Evolutionary conservation across 2,888 invertebrate genomes (phyloP), one percentile per base, ranked within the genome.

Genomic region (Caenorhabditis auriculariae): DNA sequence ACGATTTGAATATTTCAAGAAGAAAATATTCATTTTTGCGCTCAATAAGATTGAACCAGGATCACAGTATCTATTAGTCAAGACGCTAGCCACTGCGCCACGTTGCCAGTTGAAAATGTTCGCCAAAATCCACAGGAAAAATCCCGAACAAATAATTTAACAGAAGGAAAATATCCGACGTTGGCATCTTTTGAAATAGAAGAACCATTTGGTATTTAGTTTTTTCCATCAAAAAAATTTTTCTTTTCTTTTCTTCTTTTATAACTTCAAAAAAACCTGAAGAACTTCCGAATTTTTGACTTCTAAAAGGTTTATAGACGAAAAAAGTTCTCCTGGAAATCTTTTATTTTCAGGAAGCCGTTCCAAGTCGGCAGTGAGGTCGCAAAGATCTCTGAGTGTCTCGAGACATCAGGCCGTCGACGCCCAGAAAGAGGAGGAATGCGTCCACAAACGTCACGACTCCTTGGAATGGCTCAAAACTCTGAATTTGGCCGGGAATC

Each of bases 401-500:
- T 75, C 76, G 0, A 63, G 77, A 0, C 54, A 66, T 50, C 60
- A 60, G n/a, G 39, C 49, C 2, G 37, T 55, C n/a, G 66, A 62
- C 43, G 50, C 64, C 17, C 55, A 52, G 17, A 62, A 59, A 26
- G 59, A 51, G 7, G 58, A 55, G 26, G 60, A 65, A 60, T 46
- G 62, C 53, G 26, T 83, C 83, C 66, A 62, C 59, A 80, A 82
- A 23, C 60, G 73, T 4, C 95, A 95, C 81, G 84, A 89, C 51
- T 85, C 90, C 21, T 86, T 94, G 35, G 90, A 91, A 76, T 89
- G 88, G 67, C 85, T 93, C 39, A 86, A 91, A 56, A 91, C 91
- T 0, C 83, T 93, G 67, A 86, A 93, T 58, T 83, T 96, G 50
- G 89, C 92, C 0, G 90, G 91, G 82, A 96, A 96, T 84, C 84